Evolutionary conservation across 2,113 vertebrate species (phyloP).

Genomic region (Capreolus pygargus): DNA sequence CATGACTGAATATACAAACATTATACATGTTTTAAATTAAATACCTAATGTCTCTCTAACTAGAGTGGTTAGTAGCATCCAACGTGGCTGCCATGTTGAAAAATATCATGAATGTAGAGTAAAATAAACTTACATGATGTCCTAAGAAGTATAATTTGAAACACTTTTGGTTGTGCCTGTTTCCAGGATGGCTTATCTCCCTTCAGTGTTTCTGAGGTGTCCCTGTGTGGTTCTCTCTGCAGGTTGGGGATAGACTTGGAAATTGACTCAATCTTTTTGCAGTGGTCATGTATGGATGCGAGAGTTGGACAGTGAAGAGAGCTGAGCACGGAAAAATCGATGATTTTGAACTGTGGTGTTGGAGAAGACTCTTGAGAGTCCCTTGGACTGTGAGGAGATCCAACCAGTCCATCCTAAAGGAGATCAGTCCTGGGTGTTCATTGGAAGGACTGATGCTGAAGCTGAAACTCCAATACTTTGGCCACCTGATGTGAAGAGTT

Average conservation of each 20-base stretch:
- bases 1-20: neutral
- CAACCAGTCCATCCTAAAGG: too few relatives aligned
- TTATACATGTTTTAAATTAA: neutral
- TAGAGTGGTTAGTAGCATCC: neutral
- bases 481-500: too few relatives aligned
- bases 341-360: too few relatives aligned
- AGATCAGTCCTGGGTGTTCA: too few relatives aligned
- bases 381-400: too few relatives aligned
- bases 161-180: neutral
- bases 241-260: neutral
- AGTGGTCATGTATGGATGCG: too few relatives aligned
- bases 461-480: too few relatives aligned
- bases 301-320: too few relatives aligned
- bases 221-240: neutral
- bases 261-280: neutral
- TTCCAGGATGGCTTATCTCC: neutral
- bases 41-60: neutral
- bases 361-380: too few relatives aligned
- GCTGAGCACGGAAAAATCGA: too few relatives aligned
- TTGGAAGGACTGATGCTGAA: too few relatives aligned
- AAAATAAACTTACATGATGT: neutral
- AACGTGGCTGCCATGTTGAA: neutral
- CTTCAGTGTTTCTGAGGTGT: neutral
- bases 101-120: neutral
- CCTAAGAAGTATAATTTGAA: neutral